Evolutionary conservation across 1,140 invertebrate species (phyloP).

Genomic region (Pseudomyrmex flavicornis): DNA sequence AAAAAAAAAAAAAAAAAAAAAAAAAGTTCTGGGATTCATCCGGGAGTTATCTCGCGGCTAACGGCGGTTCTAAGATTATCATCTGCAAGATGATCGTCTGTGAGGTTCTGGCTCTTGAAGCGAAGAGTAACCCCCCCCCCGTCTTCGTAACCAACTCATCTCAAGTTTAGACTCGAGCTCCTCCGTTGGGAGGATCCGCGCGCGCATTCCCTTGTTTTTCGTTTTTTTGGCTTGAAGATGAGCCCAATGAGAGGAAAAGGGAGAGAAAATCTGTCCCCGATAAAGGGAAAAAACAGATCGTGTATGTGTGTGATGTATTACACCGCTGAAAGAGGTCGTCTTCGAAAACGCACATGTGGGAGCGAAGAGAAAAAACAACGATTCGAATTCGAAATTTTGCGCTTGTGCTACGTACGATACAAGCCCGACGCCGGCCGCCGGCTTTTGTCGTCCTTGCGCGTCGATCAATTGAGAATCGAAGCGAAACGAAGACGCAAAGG

Average conservation of each 20-base stretch:
- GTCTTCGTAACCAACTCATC: conserved; percentile 16
- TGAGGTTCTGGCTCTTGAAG: neutral
- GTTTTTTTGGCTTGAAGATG: neutral
- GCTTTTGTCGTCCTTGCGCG: too few relatives aligned
- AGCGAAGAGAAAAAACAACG: too few relatives aligned
- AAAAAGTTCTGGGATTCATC: neutral
- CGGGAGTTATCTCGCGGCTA: neutral
- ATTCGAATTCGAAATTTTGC: too few relatives aligned
- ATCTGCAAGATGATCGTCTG: neutral
- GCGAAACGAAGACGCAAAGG: too few relatives aligned
- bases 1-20: conserved; percentile 4
- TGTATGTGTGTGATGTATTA: conserved; percentile 8
- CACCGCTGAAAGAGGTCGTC: neutral
- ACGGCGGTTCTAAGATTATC: neutral
- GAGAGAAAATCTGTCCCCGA: neutral
- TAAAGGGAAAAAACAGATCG: conserved; percentile 1
- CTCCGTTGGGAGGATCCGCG: neutral
- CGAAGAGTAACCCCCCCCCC: neutral
- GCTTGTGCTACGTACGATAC: too few relatives aligned
- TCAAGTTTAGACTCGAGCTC: conserved; percentile 20
- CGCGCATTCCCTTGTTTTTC: conserved; percentile 3
- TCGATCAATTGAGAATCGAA: too few relatives aligned
- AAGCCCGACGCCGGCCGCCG: too few relatives aligned
- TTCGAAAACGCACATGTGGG: too few relatives aligned
- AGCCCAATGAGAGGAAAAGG: neutral